These are phyloP conservation scores for Holothuria glaberrima DNA, from an alignment of 35 echinoderm and acorn worm genomes.

Conservation along the genomic window DNA sequence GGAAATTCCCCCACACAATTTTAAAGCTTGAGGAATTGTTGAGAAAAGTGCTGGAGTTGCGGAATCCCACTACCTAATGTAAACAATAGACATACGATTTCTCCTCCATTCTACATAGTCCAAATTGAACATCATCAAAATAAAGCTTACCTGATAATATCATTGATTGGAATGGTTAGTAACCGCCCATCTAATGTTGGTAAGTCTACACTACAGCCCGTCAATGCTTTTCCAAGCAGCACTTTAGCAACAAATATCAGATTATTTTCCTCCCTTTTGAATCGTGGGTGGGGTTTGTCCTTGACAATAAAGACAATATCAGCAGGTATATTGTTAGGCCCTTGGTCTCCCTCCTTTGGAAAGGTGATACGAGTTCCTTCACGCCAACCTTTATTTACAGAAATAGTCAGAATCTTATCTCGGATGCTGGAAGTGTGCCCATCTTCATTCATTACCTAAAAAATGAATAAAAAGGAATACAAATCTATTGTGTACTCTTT, in stretches of 20 bases:
- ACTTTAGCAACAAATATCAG: constrained; percentile 90
- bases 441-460: constrained; percentile 93
- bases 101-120: no score
- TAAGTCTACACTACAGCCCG: constrained; percentile 95
- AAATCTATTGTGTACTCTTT: no score
- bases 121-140: no score
- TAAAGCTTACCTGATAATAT: constrained; percentile 83
- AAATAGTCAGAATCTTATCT: constrained; percentile 96
- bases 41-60: no score
- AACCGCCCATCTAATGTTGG: constrained; percentile 95
- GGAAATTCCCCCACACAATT: no score
- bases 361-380: constrained; percentile 98
- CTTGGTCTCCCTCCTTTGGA: constrained; percentile 97
- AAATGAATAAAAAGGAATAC: no score
- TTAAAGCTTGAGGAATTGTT: no score
- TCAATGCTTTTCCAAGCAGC: constrained; percentile 95
- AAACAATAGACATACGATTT: no score
- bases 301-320: constrained; percentile 95
- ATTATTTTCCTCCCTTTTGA: constrained; percentile 78
- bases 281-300: constrained; percentile 92
- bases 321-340: constrained; percentile 96
- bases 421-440: constrained; percentile 96
- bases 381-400: constrained; percentile 94
- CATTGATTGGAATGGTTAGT: constrained; percentile 97
- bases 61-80: no score